Base-by-base conservation (phyloP, 2,113 vertebrate genomes). In the Trinectes maculatus region DNA sequence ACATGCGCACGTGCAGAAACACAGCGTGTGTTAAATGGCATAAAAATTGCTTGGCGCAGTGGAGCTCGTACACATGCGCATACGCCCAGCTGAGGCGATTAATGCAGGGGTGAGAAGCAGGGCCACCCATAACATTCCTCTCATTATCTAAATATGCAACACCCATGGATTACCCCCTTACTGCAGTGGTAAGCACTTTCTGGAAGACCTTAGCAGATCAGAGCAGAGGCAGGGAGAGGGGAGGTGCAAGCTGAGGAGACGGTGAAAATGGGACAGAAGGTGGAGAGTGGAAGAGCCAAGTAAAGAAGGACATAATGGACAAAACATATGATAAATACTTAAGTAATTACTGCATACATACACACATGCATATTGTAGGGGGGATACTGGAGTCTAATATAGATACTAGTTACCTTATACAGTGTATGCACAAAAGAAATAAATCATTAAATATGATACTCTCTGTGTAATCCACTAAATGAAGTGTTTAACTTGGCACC, bases 61-160 rank as follows among this genome's bases (percentile, higher is more conserved):
- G 48, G 54, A 31, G 16, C 63, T 43, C 77, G 64, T 48, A 80
- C 79, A 70, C 34, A 74, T 22, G 57, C 43, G 34, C 56, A 54
- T 57, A 5, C 43, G 64, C 59, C 72, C 65, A 68, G 47, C 53
- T 48, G 63, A 76, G 43, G 65, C 51, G 40, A 78, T 80, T 79
- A 75, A 65, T 66, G 73, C 51, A 61, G 71, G 80, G 71, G 77
- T 58, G 63, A 69, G 68, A 71, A 80, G 74, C 65, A 72, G 59
- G 81, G 74, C 79, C 77, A 74, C 53, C 48, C 63, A 29, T 29
- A 83, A 79, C 63, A 81, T 59, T 79, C 34, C 47, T 61, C 80
- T 89, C 76, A 85, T 89, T 89, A 89, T 84, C 71, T 74, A 69
- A 83, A 74, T 83, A 86, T 86, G 85, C 80, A 85, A 82, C 69